Conservation (phyloP, 2,888 invertebrate species). For the Melanophora roralis region DNA sequence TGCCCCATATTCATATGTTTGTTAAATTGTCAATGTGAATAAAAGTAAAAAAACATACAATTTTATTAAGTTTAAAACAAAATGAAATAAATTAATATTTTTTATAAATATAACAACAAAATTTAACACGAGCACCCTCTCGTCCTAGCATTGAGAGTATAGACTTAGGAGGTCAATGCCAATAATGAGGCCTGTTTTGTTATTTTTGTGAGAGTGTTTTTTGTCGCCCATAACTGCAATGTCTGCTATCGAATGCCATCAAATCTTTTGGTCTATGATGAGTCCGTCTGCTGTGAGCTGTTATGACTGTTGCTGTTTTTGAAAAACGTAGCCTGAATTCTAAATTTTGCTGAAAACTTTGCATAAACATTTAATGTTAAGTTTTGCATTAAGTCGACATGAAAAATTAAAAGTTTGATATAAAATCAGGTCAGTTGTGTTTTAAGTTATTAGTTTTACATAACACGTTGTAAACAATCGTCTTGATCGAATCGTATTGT, state of each 20-base stretch:
- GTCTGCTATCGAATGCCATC: constrained; percentile 8
- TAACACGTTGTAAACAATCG: constrained; percentile 25
- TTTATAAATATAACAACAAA: background rate
- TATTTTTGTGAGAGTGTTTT: background rate
- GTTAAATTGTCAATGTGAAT: background rate
- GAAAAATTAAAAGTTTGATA: constrained; percentile 47
- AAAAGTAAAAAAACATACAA: background rate
- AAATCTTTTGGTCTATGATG: constrained; percentile 4
- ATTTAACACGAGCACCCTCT: constrained; percentile 37
- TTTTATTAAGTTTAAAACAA: background rate
- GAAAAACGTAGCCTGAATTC: constrained; percentile 60
- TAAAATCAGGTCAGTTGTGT: constrained; percentile 37
- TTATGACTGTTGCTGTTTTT: background rate
- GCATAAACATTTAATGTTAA: constrained; percentile 27
- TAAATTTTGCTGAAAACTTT: constrained; percentile 39
- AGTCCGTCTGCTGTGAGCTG: background rate
- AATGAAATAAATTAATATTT: background rate
- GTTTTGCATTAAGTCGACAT: background rate
- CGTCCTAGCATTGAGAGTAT: constrained; percentile 42
- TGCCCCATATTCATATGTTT: too few relatives aligned
- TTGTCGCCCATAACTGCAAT: background rate
- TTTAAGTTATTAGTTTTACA: constrained; percentile 55
- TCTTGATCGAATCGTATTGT: background rate
- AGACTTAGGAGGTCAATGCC: constrained; percentile 61
- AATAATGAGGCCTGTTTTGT: constrained; percentile 34